Evolutionary conservation across 2,113 vertebrate species (phyloP).

Genomic region (Zapus hudsonius): DNA sequence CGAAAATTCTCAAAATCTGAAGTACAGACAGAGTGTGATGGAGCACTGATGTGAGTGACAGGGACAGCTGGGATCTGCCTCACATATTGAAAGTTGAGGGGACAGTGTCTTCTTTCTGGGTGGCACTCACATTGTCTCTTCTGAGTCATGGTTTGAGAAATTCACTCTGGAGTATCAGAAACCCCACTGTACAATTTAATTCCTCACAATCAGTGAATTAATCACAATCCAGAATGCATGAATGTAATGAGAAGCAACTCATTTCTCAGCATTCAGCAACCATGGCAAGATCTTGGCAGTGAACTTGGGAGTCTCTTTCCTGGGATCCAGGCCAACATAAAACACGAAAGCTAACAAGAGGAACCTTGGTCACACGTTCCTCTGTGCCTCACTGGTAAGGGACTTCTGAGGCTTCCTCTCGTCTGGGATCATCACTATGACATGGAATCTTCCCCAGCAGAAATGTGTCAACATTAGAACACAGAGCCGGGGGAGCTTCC

Average conservation of each 20-base stretch:
- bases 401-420: fast-evolving
- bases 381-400: too few relatives aligned
- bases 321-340: background rate
- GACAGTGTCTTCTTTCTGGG: fast-evolving
- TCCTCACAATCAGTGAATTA: fast-evolving
- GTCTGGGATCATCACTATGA: too few relatives aligned
- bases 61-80: background rate
- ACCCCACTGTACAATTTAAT: too few relatives aligned
- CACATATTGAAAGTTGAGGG: fast-evolving
- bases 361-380: background rate
- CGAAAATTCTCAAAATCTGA: background rate
- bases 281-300: background rate
- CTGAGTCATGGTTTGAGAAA: background rate
- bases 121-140: background rate
- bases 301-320: too few relatives aligned
- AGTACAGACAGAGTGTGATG: too few relatives aligned
- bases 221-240: background rate
- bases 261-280: background rate
- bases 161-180: background rate
- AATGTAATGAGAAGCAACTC: fast-evolving
- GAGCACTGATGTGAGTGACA: too few relatives aligned
- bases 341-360: too few relatives aligned
- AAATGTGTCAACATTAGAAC: fast-evolving
- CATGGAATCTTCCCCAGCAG: background rate
- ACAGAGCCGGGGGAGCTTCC: background rate